Conservation (phyloP, 2,888 invertebrate genomes). For the Dicroscelio sp. region DNA sequence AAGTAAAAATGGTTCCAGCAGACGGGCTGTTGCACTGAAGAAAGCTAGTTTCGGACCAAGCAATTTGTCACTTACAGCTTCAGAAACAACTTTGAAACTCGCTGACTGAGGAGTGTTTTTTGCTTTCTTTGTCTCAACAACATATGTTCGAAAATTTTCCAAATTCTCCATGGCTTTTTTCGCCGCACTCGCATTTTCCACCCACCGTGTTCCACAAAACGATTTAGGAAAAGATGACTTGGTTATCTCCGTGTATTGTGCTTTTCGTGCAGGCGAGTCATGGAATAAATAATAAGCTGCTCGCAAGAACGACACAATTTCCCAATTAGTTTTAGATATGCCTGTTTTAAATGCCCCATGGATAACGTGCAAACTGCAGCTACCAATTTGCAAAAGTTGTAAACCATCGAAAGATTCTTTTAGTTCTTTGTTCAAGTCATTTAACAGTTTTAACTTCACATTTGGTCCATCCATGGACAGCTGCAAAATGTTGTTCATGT, state of each 20-base stretch:
- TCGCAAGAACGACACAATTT: conserved; percentile 81
- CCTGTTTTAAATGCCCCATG: conserved; percentile 88
- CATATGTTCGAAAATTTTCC: conserved; percentile 74
- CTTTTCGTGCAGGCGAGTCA: conserved; percentile 85
- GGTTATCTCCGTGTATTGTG: conserved; percentile 82
- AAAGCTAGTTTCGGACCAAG: conserved; percentile 75
- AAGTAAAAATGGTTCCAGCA: conserved; percentile 78
- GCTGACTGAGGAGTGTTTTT: conserved; percentile 2
- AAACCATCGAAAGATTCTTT: conserved; percentile 59
- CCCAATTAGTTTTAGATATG: conserved; percentile 81
- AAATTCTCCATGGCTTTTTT: conserved; percentile 76
- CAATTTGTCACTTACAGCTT: conserved; percentile 57
- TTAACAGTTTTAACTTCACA: conserved; percentile 80
- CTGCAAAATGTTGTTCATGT: conserved; percentile 80
- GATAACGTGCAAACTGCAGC: conserved; percentile 87
- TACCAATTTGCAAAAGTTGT: conserved; percentile 84
- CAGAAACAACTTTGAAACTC: conserved; percentile 71
- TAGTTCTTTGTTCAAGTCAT: conserved; percentile 69
- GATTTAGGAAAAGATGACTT: conserved; percentile 83
- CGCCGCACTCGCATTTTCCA: conserved; percentile 82
- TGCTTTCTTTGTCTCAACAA: conserved; percentile 33
- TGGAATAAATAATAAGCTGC: conserved; percentile 87
- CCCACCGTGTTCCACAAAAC: conserved; percentile 85
- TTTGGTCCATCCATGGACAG: conserved; percentile 83
- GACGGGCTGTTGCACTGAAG: conserved; percentile 63